phyloP scores from a whole-genome alignment of 2,888 invertebrate species.

The Mechanitis mazaeus region DNA sequence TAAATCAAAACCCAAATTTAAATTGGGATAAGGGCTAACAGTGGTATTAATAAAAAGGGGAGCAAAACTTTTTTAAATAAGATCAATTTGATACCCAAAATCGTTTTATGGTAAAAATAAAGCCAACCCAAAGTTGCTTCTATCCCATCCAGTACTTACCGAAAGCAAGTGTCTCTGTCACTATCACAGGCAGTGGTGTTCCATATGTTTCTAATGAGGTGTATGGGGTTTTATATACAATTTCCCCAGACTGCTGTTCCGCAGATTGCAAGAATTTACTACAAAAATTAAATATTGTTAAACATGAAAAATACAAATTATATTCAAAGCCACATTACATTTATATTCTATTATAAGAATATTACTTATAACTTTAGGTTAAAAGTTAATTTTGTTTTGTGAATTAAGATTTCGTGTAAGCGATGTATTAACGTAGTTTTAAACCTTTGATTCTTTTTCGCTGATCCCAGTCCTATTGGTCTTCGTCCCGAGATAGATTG shows the following conservation, averaged over 20 bases:
- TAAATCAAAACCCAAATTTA: too few species aligned
- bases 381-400: background rate
- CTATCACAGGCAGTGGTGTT: conserved; percentile 87
- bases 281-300: conserved; percentile 21
- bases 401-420: background rate
- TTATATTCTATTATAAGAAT: too few species aligned
- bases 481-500: conserved; percentile 60
- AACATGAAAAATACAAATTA: background rate
- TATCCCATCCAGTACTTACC: conserved; percentile 64
- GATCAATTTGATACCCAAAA: too few species aligned
- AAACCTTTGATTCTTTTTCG: conserved; percentile 60
- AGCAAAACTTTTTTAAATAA: too few species aligned
- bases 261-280: conserved; percentile 53
- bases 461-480: conserved; percentile 49
- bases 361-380: background rate
- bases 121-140: too few species aligned
- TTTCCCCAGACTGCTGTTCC: conserved; percentile 75
- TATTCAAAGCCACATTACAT: background rate
- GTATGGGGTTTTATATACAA: conserved; percentile 84
- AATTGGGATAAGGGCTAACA: too few species aligned
- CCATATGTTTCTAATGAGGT: conserved; percentile 89
- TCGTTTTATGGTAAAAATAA: too few species aligned
- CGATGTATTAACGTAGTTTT: conserved; percentile 1
- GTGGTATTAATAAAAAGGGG: too few species aligned
- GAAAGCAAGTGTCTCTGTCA: conserved; percentile 91